phyloP scores from a whole-genome alignment of 1,140 invertebrate species.

The Babylonia areolata region DNA sequence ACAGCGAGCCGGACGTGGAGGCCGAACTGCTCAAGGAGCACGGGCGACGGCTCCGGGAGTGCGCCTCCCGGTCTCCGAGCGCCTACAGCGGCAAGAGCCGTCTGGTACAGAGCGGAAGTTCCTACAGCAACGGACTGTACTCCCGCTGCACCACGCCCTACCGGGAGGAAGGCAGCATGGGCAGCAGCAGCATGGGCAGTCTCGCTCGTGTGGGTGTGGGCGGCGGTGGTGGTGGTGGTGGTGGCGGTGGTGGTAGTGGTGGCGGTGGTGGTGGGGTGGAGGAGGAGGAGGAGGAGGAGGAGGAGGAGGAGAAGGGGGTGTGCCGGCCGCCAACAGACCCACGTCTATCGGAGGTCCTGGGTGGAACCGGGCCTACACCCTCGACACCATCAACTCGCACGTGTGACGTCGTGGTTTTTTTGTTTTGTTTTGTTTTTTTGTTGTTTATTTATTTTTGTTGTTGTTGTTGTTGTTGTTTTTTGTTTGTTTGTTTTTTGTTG shows the following conservation, averaged over 20 bases:
- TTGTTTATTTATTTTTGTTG: too few species aligned
- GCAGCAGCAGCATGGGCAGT: too few species aligned
- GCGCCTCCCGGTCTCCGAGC: conserved; percentile 1
- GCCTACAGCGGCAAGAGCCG: conserved; percentile 23
- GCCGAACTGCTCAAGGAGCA: conserved; percentile 7
- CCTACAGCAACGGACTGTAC: conserved; percentile 27
- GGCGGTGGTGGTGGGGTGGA: not conserved
- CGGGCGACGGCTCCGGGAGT: not conserved
- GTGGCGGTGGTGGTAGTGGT: not conserved
- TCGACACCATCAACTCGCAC: conserved; percentile 24
- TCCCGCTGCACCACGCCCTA: conserved; percentile 15
- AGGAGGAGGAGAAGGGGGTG: not conserved
- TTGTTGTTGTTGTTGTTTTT: too few species aligned
- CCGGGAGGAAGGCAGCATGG: not conserved
- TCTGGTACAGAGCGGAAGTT: conserved; percentile 10
- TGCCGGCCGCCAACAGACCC: not conserved
- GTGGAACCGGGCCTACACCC: conserved; percentile 20
- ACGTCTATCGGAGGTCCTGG: not conserved
- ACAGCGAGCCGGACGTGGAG: not conserved
- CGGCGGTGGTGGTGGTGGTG: too few species aligned
- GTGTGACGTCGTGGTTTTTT: conserved; percentile 18
- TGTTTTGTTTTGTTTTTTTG: too few species aligned
- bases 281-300: not conserved
- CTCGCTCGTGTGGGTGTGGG: too few species aligned
- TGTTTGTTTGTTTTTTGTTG: too few species aligned